Evolutionary conservation across 2,113 vertebrate genomes (phyloP).

Genomic region (Pluvialis apricaria): DNA sequence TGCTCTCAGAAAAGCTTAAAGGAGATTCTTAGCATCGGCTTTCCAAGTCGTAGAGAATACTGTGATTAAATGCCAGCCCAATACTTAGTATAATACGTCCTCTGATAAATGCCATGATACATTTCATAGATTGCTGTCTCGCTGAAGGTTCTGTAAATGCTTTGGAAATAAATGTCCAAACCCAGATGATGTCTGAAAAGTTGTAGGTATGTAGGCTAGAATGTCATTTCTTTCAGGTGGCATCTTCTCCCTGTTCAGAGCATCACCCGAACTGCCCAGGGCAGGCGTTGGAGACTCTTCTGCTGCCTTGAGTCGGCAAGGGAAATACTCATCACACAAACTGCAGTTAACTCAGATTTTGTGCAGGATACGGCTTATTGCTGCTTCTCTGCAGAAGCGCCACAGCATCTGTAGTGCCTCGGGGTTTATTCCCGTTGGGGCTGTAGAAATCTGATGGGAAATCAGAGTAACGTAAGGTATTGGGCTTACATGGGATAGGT

Average conservation of each 20-base stretch:
- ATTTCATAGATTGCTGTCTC: not conserved
- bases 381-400: not conserved
- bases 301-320: not conserved
- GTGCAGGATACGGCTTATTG: not conserved
- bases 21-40: not conserved
- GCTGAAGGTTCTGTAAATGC: not conserved
- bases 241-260: not conserved
- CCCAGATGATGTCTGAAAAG: not conserved
- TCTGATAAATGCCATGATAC: not conserved
- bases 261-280: not conserved
- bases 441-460: not conserved
- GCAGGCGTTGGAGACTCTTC: not conserved
- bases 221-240: not conserved
- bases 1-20: not conserved
- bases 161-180: not conserved
- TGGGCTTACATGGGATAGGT: not conserved
- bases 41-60: not conserved
- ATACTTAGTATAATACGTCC: not conserved
- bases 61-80: not conserved
- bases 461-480: not conserved
- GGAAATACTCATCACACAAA: not conserved
- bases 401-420: not conserved
- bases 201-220: not conserved
- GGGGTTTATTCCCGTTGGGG: not conserved
- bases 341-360: not conserved